phyloP scores from a whole-genome alignment of 1,140 invertebrate species.

The Maniola jurtina region DNA sequence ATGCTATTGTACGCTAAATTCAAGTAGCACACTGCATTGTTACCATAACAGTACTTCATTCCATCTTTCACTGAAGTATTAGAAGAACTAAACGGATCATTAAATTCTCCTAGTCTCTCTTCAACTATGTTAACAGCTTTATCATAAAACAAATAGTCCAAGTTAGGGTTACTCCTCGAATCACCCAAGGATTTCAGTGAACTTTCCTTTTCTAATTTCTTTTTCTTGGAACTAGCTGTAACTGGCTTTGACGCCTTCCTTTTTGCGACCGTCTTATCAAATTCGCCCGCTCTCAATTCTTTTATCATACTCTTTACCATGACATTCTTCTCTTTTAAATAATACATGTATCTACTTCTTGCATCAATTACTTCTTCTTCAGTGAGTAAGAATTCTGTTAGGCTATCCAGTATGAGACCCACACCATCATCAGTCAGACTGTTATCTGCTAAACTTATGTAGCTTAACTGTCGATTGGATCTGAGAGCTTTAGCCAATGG shows the following conservation, averaged over 20 bases:
- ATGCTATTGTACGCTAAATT: slow-evolving; percentile 59
- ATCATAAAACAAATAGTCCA: slow-evolving; percentile 37
- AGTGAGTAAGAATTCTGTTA: slow-evolving; percentile 43
- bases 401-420: slow-evolving; percentile 35
- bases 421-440: slow-evolving; percentile 51
- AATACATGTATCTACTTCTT: slow-evolving; percentile 40
- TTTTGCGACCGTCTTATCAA: slow-evolving; percentile 35
- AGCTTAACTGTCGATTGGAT: slow-evolving; percentile 49
- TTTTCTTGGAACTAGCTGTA: slow-evolving; percentile 24
- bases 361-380: slow-evolving; percentile 38
- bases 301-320: slow-evolving; percentile 35
- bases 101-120: slow-evolving; percentile 40
- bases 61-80: slow-evolving; percentile 40
- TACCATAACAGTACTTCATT: slow-evolving; percentile 45
- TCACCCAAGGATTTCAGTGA: slow-evolving; percentile 40
- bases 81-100: slow-evolving; percentile 42
- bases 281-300: slow-evolving; percentile 39
- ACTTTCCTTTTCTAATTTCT: slow-evolving; percentile 38
- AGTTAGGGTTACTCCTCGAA: slow-evolving; percentile 30
- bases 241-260: slow-evolving; percentile 34
- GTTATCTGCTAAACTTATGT: slow-evolving; percentile 57
- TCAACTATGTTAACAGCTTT: slow-evolving; percentile 47
- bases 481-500: slow-evolving; percentile 45
- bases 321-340: slow-evolving; percentile 43
- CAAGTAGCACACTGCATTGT: slow-evolving; percentile 47